Evolutionary conservation across 2,888 invertebrate genomes (phyloP).

Genomic region (Sinohyriopsis cumingii): DNA sequence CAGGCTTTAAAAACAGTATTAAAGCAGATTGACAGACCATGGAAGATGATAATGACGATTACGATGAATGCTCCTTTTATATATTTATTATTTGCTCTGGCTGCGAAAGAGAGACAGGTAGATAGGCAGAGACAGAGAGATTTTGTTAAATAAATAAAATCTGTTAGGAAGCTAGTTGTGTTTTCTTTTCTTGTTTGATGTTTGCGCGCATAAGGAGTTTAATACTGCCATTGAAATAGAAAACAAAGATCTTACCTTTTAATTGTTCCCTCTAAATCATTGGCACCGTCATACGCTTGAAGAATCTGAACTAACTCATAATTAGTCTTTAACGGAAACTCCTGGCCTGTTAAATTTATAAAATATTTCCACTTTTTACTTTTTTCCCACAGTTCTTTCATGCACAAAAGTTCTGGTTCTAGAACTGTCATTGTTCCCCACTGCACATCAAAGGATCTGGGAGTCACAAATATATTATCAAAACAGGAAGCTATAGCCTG

Average conservation of each 20-base stretch:
- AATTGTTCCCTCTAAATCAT: slow-evolving; percentile 53
- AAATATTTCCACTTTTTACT: slow-evolving; percentile 61
- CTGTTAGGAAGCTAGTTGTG: too few relatives aligned
- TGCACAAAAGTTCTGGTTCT: slow-evolving; percentile 61
- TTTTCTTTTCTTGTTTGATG: too few relatives aligned
- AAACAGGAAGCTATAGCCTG: slow-evolving; percentile 51
- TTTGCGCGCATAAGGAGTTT: too few relatives aligned
- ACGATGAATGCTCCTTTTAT: too few relatives aligned
- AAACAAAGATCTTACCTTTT: slow-evolving; percentile 24
- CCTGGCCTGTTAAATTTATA: slow-evolving; percentile 64
- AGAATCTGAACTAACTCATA: slow-evolving; percentile 60
- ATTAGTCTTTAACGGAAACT: slow-evolving; percentile 64
- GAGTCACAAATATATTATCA: slow-evolving; percentile 60
- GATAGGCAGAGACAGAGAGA: too few relatives aligned
- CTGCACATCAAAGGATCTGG: slow-evolving; percentile 36
- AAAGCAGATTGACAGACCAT: too few relatives aligned
- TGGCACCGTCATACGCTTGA: slow-evolving; percentile 60
- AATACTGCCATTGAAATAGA: too few relatives aligned
- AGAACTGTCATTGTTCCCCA: slow-evolving; percentile 63
- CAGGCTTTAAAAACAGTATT: too few relatives aligned
- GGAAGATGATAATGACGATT: too few relatives aligned
- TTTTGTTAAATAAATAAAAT: too few relatives aligned
- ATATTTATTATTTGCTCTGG: too few relatives aligned
- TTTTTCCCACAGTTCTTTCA: slow-evolving; percentile 47
- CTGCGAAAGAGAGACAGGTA: too few relatives aligned